Evolutionary conservation across 1,140 invertebrate genomes (phyloP).

Genomic region (Matsumurasca onukii): DNA sequence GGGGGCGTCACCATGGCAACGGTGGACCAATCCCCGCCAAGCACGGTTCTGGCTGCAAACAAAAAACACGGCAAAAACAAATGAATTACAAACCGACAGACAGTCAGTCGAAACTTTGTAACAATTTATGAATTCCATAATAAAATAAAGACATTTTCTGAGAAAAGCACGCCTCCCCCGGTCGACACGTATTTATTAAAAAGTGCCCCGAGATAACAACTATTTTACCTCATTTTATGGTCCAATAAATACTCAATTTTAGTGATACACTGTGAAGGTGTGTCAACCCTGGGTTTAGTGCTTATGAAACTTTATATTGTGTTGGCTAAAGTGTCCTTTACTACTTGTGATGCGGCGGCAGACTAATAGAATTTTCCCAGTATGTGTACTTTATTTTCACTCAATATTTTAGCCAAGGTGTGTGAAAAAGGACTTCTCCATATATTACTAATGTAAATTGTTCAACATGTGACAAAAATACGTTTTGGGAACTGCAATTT

Average conservation of each 20-base stretch:
- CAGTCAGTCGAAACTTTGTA: slow-evolving; percentile 3
- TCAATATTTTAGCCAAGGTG: neutral
- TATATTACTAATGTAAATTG: neutral
- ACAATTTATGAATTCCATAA: slow-evolving; percentile 12
- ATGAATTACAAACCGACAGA: slow-evolving; percentile 13
- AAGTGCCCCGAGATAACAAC: neutral
- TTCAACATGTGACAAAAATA: neutral
- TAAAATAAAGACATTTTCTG: slow-evolving; percentile 11
- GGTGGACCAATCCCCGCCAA: neutral
- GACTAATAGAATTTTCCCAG: no score
- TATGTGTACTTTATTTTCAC: no score
- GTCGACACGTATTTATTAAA: neutral
- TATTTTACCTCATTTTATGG: neutral
- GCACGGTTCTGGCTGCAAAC: neutral
- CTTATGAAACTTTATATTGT: neutral
- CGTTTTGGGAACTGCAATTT: no score
- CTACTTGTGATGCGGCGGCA: neutral
- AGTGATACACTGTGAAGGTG: neutral
- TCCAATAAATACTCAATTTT: neutral
- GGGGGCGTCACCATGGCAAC: slow-evolving; percentile 1
- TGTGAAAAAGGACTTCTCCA: neutral
- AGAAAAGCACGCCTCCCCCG: neutral
- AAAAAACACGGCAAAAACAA: slow-evolving; percentile 18
- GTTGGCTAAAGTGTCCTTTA: neutral
- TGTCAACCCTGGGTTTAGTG: neutral